Conservation (phyloP, 2,888 invertebrate genomes). For the Brenthis ino region DNA sequence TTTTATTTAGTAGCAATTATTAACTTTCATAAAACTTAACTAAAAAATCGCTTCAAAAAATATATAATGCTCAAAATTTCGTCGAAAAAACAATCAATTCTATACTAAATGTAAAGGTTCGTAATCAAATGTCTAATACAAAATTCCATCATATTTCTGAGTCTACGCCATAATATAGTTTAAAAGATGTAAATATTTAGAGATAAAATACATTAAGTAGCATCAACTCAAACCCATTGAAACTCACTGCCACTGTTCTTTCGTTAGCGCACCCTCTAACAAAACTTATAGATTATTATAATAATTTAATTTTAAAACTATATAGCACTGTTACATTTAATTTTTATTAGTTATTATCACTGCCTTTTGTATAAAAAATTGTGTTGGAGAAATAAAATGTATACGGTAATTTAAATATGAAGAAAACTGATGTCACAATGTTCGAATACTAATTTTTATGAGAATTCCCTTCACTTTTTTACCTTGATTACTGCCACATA, state of each 20-base stretch:
- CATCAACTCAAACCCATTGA: constrained; percentile 23
- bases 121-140: background rate
- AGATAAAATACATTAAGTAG: constrained; percentile 31
- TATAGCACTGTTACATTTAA: constrained; percentile 22
- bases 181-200: constrained; percentile 36
- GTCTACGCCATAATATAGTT: constrained; percentile 18
- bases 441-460: too few relatives aligned
- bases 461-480: too few relatives aligned
- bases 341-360: background rate
- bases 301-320: constrained; percentile 22
- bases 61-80: too few relatives aligned
- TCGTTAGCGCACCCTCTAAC: background rate
- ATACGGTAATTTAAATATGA: background rate
- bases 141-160: background rate
- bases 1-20: too few relatives aligned
- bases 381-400: constrained; percentile 15
- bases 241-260: constrained; percentile 35
- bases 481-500: too few relatives aligned
- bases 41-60: too few relatives aligned
- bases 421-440: too few relatives aligned
- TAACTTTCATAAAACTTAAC: too few relatives aligned
- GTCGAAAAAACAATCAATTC: too few relatives aligned
- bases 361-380: constrained; percentile 6
- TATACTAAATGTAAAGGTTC: too few relatives aligned
- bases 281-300: constrained; percentile 23